A percentile compares a stretch with the other conserved stretches of the same genome.
phyloP scores from a whole-genome alignment of 2,113 vertebrate species.

The Xenus cinereus region DNA sequence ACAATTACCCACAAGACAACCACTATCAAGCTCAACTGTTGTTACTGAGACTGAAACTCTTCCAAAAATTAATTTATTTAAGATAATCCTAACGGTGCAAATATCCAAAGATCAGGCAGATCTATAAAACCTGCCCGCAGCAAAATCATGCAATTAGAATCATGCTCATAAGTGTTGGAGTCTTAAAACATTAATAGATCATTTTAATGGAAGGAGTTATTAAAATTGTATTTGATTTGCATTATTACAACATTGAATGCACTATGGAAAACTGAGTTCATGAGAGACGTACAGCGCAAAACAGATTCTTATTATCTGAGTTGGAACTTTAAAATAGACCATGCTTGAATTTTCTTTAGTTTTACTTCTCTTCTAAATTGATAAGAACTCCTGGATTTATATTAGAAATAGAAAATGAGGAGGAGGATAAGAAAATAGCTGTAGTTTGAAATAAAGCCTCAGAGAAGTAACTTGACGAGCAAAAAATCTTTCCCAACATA shows the following conservation, averaged over 20 bases:
- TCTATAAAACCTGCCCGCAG: slow-evolving; percentile 66
- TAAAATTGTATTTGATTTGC: slow-evolving; percentile 77
- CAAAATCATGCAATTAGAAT: slow-evolving; percentile 72
- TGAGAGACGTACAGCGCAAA: not conserved
- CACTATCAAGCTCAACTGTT: not conserved
- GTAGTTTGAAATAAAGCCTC: slow-evolving; percentile 65
- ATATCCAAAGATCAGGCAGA: slow-evolving; percentile 54
- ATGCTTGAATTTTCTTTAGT: not conserved
- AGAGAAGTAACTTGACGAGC: slow-evolving; percentile 70
- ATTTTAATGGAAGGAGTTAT: slow-evolving; percentile 76
- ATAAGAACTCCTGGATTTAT: too few relatives aligned
- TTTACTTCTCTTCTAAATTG: too few relatives aligned
- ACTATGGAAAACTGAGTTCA: slow-evolving; percentile 4
- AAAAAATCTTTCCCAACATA: slow-evolving; percentile 70
- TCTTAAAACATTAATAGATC: slow-evolving; percentile 72
- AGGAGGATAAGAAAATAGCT: not conserved
- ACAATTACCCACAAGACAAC: not conserved
- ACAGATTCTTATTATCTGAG: not conserved
- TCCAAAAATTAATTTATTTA: slow-evolving; percentile 65
- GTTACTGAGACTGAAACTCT: slow-evolving; percentile 30
- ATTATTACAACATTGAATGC: slow-evolving; percentile 64
- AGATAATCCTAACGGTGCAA: slow-evolving; percentile 62
- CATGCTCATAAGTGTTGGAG: slow-evolving; percentile 67
- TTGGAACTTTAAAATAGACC: slow-evolving; percentile 8
- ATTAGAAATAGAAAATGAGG: not conserved